Base-by-base conservation (phyloP, 1,140 invertebrate species). In the Bombus pyrosoma region DNA sequence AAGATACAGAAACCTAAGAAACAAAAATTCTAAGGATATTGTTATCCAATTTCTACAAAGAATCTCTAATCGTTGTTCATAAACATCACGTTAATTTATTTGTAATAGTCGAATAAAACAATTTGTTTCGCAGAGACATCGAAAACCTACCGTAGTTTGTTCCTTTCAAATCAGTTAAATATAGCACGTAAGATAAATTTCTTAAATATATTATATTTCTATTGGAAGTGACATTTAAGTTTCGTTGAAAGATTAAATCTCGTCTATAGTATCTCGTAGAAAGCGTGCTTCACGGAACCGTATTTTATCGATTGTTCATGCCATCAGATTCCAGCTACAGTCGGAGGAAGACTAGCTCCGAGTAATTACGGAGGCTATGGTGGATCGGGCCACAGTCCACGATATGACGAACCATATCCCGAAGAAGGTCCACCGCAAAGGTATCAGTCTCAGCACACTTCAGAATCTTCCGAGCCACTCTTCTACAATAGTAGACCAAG, bases 401-500 rank as follows among this genome's bases (percentile, higher is more conserved):
- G 94, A 43, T 95, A 95, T 72, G 95, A 96, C 89, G 93, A 95
- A 81, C 92, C 95, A 71, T 95, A 96, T 84, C 95, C 95, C 79
- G 95, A 95, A 83, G 95, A 96, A 91, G 95, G 95, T 89, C 95
- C 91, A 94, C 92, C 93, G 76, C 96, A 97, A 92, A 92, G 92
- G 64, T 94, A 94, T 88, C 90, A 87, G 77, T 95, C 92, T 93
- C 95, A 91, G 93, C 95, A 93, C 80, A 92, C 87, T 91, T 91
- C 91, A 86, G 95, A 95, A 90, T 92, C 92, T 93, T 97, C 97
- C 89, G 98, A 98, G 95, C 98, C 98, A 88, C 96, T 99, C 85
- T 98, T 97, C 93, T 98, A 98, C 94, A 98, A 98, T 95, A 98
- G 98, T 95, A 96, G 98, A 95, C 98, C 98, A 89, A 96, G 96